A percentile compares a stretch with the other conserved stretches of the same genome.
phyloP scores from a whole-genome alignment of 1,140 invertebrate genomes.

The Neotoxoptera formosana region DNA sequence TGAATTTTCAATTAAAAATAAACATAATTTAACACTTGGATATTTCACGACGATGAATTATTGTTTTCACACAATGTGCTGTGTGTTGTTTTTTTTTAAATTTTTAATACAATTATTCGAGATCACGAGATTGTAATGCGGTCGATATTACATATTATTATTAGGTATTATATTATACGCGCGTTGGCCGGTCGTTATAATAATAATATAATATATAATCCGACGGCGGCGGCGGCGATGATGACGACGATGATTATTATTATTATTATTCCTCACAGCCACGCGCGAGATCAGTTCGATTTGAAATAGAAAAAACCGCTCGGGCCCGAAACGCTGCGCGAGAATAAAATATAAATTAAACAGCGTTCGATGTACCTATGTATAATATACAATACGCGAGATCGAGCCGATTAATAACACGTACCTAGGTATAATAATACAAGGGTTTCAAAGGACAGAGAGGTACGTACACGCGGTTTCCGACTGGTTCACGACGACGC shows the following conservation, averaged over 20 bases:
- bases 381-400: neutral
- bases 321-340: neutral
- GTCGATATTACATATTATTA: neutral
- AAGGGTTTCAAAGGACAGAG: constrained; percentile 20
- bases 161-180: no score
- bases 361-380: neutral
- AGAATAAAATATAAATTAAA: constrained; percentile 47
- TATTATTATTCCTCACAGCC: constrained; percentile 2
- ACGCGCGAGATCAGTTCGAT: neutral
- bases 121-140: constrained; percentile 20
- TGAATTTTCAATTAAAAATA: constrained; percentile 43
- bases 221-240: neutral
- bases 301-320: neutral
- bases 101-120: constrained; percentile 13
- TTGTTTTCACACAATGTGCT: neutral
- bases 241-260: neutral
- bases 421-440: neutral
- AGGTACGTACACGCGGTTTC: constrained; percentile 37
- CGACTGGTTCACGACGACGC: neutral
- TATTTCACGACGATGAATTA: neutral
- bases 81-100: neutral
- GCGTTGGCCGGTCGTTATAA: neutral
- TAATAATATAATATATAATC: neutral
- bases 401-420: neutral
- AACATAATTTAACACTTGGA: constrained; percentile 1